Base-by-base conservation (phyloP, 2,888 invertebrate genomes). In the Bellardia bayeri region DNA sequence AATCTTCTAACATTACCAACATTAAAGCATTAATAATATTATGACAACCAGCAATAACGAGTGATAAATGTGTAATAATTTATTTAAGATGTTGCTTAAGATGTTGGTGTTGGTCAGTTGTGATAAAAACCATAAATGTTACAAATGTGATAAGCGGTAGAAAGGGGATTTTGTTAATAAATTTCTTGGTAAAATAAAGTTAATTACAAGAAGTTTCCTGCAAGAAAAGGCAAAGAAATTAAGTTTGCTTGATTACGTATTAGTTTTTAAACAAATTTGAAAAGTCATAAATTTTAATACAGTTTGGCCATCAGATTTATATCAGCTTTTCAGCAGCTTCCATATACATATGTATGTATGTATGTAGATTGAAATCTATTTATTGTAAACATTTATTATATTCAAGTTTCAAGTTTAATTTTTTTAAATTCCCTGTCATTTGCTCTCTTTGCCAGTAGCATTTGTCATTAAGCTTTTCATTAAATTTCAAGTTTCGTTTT, bases 401-500 rank as follows among this genome's bases (percentile, higher is more conserved):
- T 23, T 23, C 2, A 23, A 54, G 37, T 58, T 23, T 23, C 56
- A 66, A 64, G 51, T 68, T 68, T 51, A 30, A 51, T 71, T 61
- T 51, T 64, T 49, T 33, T 40, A 74, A 64, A 49, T 14, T 33
- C 42, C 3, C 69, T 86, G 75, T 80, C 82, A 75, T 56, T 56
- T n/a, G 49, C 8, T 71, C 40, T 49, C 37, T 61, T 6, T 79
- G 54, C 83, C 84, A 85, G 87, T 87, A 87, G 87, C 85, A 87
- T 85, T 87, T 87, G 85, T 87, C 87, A 87, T 87, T 87, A 85
- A 69, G 82, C 74, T 82, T 79, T 81, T 87, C 85, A 82, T 87
- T 85, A 69, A 71, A 79, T 64, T 81, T 71, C 49, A 64, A 83
- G 71, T 82, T 87, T 81, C 58, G 6, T 49, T 69, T 54, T 72